These are phyloP conservation scores for Melanerpes formicivorus DNA, from an alignment of 2,113 vertebrate species.

Conservation along the genomic window DNA sequence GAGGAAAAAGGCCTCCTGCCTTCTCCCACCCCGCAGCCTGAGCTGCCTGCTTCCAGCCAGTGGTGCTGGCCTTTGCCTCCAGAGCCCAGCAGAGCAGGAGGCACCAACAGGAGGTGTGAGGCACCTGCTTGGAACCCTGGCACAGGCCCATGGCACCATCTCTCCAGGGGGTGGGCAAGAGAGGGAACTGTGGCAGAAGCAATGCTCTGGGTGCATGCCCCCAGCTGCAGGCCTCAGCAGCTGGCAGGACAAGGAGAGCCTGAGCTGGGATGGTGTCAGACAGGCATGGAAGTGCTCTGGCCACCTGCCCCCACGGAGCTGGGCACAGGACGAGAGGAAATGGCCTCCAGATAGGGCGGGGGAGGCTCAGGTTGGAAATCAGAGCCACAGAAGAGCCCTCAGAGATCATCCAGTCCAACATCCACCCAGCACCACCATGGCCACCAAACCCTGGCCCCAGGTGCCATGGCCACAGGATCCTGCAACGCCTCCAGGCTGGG, in stretches of 20 bases:
- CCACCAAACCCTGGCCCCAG: too few relatives aligned
- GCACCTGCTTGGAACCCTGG: not conserved
- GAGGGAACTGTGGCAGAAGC: not conserved
- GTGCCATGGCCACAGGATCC: too few relatives aligned
- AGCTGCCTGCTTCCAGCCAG: not conserved
- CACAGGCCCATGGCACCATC: rapidly evolving
- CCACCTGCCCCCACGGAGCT: too few relatives aligned
- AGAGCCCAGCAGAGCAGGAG: not conserved
- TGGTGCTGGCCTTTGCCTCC: not conserved
- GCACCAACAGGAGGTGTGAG: not conserved
- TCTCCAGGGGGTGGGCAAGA: not conserved
- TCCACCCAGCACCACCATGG: too few relatives aligned
- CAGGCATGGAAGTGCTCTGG: too few relatives aligned
- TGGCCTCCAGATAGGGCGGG: too few relatives aligned
- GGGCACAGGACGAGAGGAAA: too few relatives aligned
- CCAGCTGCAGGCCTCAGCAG: not conserved
- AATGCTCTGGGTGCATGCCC: rapidly evolving
- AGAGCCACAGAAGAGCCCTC: too few relatives aligned
- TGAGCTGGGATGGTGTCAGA: not conserved
- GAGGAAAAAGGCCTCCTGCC: not conserved
- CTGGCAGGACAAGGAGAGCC: not conserved
- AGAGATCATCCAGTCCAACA: too few relatives aligned
- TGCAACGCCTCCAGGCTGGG: too few relatives aligned
- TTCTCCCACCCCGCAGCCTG: not conserved
- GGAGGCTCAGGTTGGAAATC: too few relatives aligned